These are phyloP conservation scores for Hylaeus anthracinus DNA, from an alignment of 1,140 invertebrate genomes.

Conservation along the genomic window DNA sequence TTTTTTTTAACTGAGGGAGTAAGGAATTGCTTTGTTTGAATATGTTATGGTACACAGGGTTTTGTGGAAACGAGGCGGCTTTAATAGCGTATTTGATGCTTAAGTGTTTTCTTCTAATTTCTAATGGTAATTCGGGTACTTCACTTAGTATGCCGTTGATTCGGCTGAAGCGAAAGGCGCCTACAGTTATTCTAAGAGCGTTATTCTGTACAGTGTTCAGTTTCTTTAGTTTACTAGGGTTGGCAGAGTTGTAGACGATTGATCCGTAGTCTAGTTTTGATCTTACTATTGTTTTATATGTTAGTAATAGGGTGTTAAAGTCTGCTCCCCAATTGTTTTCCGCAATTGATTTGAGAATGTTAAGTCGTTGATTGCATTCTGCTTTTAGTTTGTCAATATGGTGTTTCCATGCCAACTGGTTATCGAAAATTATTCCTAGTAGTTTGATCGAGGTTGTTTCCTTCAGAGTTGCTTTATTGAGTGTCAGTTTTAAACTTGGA, in stretches of 20 bases:
- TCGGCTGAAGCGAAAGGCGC: neutral
- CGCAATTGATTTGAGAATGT: neutral
- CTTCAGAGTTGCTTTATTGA: neutral
- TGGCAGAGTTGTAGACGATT: slow-evolving; percentile 1
- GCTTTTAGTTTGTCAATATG: neutral
- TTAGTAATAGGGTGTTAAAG: neutral
- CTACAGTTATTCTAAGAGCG: neutral
- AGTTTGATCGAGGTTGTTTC: neutral
- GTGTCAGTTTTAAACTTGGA: neutral
- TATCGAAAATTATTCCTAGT: neutral
- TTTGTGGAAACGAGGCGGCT: neutral
- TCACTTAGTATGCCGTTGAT: slow-evolving; percentile 1
- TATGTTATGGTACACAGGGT: neutral
- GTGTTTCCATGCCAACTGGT: neutral
- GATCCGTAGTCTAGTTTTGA: slow-evolving; percentile 4
- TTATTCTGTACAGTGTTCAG: neutral
- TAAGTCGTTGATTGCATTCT: neutral
- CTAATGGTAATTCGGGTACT: neutral
- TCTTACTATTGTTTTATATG: neutral
- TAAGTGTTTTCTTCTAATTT: neutral
- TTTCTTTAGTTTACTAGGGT: neutral
- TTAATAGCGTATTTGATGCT: neutral
- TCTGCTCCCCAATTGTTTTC: neutral
- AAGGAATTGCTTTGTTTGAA: neutral
- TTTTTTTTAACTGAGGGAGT: neutral